Evolutionary conservation across 2,797 vertebrate species (phyloP), one percentile per base, ranked within the genome.

Genomic region (Argya squamiceps): DNA sequence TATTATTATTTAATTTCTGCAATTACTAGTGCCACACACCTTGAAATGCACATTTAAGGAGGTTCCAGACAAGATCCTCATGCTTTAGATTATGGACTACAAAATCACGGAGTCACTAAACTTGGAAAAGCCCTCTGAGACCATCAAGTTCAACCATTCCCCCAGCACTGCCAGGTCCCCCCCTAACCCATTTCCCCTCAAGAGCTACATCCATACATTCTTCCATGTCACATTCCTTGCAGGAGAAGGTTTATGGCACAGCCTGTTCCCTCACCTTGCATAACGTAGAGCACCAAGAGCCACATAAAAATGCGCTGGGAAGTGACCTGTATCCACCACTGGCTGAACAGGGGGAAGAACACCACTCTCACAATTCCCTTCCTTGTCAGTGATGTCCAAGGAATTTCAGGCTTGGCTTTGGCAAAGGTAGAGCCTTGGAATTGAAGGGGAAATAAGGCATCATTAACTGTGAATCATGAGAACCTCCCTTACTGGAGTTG

Each of bases 261-360:
- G 50, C 8, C 32, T 34, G 39, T 49, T 15, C 6, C 19, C 89
- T 96, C 69, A 99, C 99, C 99, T 98, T 99, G 99, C 98, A 99
- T 98, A 93, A 99, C 63, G 78, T 99, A 99, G 75, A 99, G 98
- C 56, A 99, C 77, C 55, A 99, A 97, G 84, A 99, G 99, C 96
- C 99, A 99, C 49, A 97, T 98, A 69, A 99, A 99, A 96, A 99
- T 98, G 55, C 98, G 97, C 89, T 96, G 98, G 74, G 99, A 99
- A 22, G 99, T 99, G 53, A 99, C 99, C 96, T 99, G 99, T 93
- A 99, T 99, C 99, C 99, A 99, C 99, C 99, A 99, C 17, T 96
- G 98, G 97, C 99, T 99, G 97, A 99, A 99, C 79, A 99, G 97
- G 0, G 99, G 99, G 49, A 99, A 99, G 30, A 99, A 98, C 3